Evolutionary conservation across 2,113 vertebrate species (phyloP), one percentile per base, ranked within the genome.

Genomic region (Puntigrus tetrazona): DNA sequence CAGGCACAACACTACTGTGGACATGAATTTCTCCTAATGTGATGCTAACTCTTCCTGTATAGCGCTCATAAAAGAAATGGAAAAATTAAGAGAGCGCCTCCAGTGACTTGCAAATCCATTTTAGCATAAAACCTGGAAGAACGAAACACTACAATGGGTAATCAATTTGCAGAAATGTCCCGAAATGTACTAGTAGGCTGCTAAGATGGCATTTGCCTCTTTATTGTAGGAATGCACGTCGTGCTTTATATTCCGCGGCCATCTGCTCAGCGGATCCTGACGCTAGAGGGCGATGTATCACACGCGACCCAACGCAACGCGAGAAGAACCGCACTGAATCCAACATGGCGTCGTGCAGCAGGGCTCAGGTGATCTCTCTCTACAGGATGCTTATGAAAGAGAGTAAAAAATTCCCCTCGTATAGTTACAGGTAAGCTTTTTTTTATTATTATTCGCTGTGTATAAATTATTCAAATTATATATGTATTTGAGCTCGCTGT

Each of bases 351-450:
- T 94, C 94, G 84, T 92, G 94, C 93, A 92, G 93, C 67, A 93
- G 95, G 72, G 65, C 88, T 14, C 93, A 94, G 86, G 95, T 96
- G 87, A 86, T 96, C 87, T 90, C 89, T 10, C 89, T 96, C 14
- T 96, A 96, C 86, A 94, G 95, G 57, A 93, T 92, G 70, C 91
- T 96, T 88, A 88, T 96, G 89, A 91, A 92, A 79, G 95, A 96
- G 87, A 95, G 96, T 89, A 89, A 93, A 90, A 92, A 91, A 67
- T 96, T 96, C 92, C 43, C 88, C 79, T 47, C 88, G 84, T 96
- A 96, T 90, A 95, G 92, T 72, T 96, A 96, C 92, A 95, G 95
- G 96, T 96, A 93, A 25, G n/a, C 47, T n/a, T 57, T 57, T 57
- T 57, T 9, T 22, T 55, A 55, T 55, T 57, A n/a, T 22, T 55